These are phyloP conservation scores for Drosophila teissieri DNA, from an alignment of 1,140 invertebrate genomes.

Conservation along the genomic window DNA sequence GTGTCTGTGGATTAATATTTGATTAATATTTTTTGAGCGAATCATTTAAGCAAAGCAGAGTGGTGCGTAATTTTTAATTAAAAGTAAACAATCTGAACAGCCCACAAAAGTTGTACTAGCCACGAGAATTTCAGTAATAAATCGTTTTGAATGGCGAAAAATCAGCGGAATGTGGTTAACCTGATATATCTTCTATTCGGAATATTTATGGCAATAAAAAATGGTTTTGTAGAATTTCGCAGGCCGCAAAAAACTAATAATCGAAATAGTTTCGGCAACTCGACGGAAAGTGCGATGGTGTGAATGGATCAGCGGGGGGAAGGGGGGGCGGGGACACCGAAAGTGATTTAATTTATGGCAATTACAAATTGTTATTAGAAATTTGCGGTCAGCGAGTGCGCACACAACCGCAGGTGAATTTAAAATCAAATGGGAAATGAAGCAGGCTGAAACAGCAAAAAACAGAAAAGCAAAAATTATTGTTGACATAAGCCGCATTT, in stretches of 20 bases:
- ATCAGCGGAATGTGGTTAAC: constrained; percentile 8
- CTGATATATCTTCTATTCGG: background rate
- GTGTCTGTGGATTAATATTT: background rate
- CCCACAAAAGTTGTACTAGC: background rate
- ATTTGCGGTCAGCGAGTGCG: constrained; percentile 43
- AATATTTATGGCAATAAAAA: constrained; percentile 12
- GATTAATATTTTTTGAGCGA: background rate
- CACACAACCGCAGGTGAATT: constrained; percentile 48
- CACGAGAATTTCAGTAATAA: background rate
- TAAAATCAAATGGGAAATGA: constrained; percentile 62
- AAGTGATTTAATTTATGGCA: constrained; percentile 49
- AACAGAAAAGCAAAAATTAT: constrained; percentile 39
- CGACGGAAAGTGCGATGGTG: background rate
- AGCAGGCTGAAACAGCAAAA: constrained; percentile 20
- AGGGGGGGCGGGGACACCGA: background rate
- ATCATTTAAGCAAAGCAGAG: no score
- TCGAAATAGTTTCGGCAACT: background rate
- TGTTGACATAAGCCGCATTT: constrained; percentile 47
- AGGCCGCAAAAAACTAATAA: constrained; percentile 6
- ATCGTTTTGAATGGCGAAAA: background rate
- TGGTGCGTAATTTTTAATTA: background rate
- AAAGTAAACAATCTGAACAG: background rate
- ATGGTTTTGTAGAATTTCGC: constrained; percentile 2
- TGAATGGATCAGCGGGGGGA: constrained; percentile 16
- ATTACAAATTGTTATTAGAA: constrained; percentile 49